Conservation (phyloP, 2,113 vertebrate genomes). For the Cisticola juncidis region DNA sequence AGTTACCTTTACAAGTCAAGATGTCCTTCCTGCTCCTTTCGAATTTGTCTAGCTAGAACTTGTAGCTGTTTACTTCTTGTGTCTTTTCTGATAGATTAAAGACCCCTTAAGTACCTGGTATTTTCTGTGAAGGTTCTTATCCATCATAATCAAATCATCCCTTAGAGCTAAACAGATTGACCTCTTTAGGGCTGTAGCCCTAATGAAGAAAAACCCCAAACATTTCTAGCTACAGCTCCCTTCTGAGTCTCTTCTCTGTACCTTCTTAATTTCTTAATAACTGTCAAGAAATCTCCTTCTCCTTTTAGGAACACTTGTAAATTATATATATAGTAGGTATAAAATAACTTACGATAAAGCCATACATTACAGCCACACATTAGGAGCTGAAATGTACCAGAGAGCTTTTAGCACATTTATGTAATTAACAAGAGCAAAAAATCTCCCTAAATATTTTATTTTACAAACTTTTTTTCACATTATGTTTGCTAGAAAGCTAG, state of each 20-base stretch:
- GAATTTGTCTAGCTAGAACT: not conserved
- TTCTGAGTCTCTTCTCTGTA: not conserved
- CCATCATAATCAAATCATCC: conserved; percentile 53
- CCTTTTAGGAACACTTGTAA: not conserved
- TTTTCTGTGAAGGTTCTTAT: conserved; percentile 51
- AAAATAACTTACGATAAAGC: not conserved
- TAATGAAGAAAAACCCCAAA: not conserved
- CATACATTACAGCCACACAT: not conserved
- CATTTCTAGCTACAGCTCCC: not conserved
- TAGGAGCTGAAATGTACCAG: not conserved
- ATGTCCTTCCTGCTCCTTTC: not conserved
- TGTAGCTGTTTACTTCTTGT: conserved; percentile 13
- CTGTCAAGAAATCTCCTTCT: not conserved
- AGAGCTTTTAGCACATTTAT: not conserved
- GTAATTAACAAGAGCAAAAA: not conserved
- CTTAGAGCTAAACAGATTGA: conserved; percentile 54
- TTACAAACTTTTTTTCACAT: not conserved
- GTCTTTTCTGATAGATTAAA: conserved; percentile 33
- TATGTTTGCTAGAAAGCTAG: not conserved
- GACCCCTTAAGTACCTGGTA: conserved; percentile 10
- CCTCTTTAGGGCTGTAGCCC: conserved; percentile 14
- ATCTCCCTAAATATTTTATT: not conserved
- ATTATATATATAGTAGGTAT: not conserved
- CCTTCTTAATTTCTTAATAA: not conserved
- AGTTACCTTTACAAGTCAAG: not conserved